Base-by-base conservation (phyloP, 64 coral and sea anemone genomes). In the Orbicella faveolata region DNA sequence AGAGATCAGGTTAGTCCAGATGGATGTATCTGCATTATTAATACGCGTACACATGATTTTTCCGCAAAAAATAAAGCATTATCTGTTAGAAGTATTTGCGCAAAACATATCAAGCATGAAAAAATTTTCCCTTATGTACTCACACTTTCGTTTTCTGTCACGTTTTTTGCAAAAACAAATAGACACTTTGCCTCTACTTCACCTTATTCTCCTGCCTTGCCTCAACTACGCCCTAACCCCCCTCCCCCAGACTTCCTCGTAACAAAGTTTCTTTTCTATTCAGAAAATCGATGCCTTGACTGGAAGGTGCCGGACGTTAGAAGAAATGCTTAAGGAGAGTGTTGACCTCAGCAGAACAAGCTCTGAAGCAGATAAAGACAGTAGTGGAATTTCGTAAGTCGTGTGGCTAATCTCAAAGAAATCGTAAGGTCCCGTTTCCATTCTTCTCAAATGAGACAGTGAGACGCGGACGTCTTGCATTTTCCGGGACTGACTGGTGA, bases 1-100 rank as follows among this genome's bases (percentile, higher is more conserved):
- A 90, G 78, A 70, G 88, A 87, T 37, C 83, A 79, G 88, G 94
- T 96, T 19, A 86, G 90, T 80, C 13, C 1, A 44, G 37, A 75
- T 4, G 15, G 0, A 44, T 68, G 2, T 33, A 33, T n/a, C 30
- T 30, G 30, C 30, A 30, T 30, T 30, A 30, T 30, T 30, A 48
- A 5, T 48, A 6, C 5, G 5, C 2, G 5, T 48, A 48, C 44
- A 48, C 44, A 48, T 4, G 39, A 48, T 48, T 48, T 48, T 48
- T 5, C 4, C 44, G 44, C 44, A 48, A 48, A 48, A 48, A 48
- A 48, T 48, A 48, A 6, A 48, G 4, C 44, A 6, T 48, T 48
- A 48, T 6, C 44, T 48, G 44, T 48, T 48, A 48, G 7, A 48
- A 48, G 44, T 48, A 48, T 48, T 30, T 48, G 44, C 44, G 44